Evolutionary conservation across 2,888 invertebrate genomes (phyloP).

Genomic region (Labia minor): DNA sequence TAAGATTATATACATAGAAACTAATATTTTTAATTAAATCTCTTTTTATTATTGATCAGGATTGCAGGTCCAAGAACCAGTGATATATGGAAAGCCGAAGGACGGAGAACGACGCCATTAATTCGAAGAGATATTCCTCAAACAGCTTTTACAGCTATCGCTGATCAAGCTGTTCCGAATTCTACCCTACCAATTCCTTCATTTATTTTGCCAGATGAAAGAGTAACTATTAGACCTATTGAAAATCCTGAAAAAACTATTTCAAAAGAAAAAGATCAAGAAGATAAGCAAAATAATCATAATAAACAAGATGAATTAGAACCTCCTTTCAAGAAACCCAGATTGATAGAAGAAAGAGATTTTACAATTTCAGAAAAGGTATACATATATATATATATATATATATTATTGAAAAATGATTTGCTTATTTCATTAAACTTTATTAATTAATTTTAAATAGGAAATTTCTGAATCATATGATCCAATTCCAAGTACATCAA

Average conservation of each 20-base stretch:
- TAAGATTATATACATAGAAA: too few relatives aligned
- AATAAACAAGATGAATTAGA: neutral
- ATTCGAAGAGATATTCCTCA: conserved; percentile 75
- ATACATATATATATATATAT: too few relatives aligned
- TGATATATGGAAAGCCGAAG: conserved; percentile 78
- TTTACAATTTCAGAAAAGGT: too few relatives aligned
- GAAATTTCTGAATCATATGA: too few relatives aligned
- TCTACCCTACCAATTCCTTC: neutral
- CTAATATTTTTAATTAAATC: neutral
- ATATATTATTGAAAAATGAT: too few relatives aligned
- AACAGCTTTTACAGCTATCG: conserved; percentile 71
- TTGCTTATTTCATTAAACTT: too few relatives aligned
- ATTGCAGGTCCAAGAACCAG: conserved; percentile 42
- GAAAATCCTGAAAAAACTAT: too few relatives aligned
- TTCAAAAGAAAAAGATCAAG: neutral
- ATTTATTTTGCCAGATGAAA: neutral
- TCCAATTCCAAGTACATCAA: neutral
- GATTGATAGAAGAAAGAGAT: too few relatives aligned
- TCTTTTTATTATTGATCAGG: conserved; percentile 26
- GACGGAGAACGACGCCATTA: conserved; percentile 69
- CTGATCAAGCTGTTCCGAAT: conserved; percentile 32
- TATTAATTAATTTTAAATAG: too few relatives aligned
- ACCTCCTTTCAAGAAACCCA: neutral
- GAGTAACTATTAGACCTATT: neutral
- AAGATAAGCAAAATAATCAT: neutral